Conservation (phyloP, 1,140 invertebrate species). For the Tenebrio molitor region DNA sequence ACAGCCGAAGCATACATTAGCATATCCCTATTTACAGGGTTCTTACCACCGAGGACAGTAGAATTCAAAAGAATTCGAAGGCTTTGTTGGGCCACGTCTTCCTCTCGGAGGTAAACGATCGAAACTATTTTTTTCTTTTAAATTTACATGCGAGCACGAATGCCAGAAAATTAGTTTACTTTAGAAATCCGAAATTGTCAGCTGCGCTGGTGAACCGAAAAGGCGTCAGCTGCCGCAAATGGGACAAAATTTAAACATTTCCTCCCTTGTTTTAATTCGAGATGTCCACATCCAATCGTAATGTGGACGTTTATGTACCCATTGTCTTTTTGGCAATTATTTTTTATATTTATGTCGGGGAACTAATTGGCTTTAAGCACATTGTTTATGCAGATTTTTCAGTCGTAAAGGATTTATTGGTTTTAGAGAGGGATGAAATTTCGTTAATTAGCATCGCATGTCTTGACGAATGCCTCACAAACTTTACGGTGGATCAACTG, state of each 20-base stretch:
- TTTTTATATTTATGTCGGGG: slow-evolving; percentile 16
- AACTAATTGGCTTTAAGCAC: slow-evolving; percentile 20
- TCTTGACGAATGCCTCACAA: slow-evolving; percentile 8
- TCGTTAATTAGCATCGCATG: slow-evolving; percentile 37
- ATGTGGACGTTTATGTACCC: slow-evolving; percentile 7
- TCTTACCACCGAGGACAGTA: slow-evolving; percentile 17
- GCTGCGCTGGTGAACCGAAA: slow-evolving; percentile 22
- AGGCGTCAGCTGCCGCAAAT: slow-evolving; percentile 41
- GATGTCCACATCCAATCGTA: slow-evolving; percentile 16
- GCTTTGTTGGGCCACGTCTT: slow-evolving; percentile 23
- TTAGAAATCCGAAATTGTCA: slow-evolving; percentile 43
- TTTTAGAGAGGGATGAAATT: slow-evolving; percentile 49
- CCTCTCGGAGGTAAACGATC: slow-evolving; percentile 5
- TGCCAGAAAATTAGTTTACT: slow-evolving; percentile 14
- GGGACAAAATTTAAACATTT: slow-evolving; percentile 45
- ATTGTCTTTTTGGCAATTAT: slow-evolving; percentile 18
- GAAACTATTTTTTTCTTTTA: slow-evolving; percentile 14
- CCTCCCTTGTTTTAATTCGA: slow-evolving; percentile 42
- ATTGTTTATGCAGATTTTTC: slow-evolving; percentile 37
- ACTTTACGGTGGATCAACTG: background rate
- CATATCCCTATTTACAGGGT: slow-evolving; percentile 21
- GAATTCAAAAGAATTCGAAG: slow-evolving; percentile 19
- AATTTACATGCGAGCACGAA: slow-evolving; percentile 26
- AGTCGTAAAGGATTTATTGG: slow-evolving; percentile 43
- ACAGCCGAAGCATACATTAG: slow-evolving; percentile 17